Base-by-base conservation (phyloP, 92 coral and sea anemone genomes). In the Zoanthus sansibaricus region DNA sequence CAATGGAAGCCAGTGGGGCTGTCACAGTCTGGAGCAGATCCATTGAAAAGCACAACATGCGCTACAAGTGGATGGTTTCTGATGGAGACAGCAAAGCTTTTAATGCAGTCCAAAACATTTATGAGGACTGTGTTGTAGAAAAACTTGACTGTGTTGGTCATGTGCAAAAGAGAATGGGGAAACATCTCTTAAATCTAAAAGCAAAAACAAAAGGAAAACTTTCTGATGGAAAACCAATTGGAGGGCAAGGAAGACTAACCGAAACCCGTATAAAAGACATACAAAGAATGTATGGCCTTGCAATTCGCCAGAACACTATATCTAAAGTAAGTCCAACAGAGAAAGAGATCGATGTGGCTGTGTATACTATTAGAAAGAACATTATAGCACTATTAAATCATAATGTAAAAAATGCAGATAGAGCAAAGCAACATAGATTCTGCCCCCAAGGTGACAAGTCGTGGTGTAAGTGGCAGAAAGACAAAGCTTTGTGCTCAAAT, bases 391-490 rank as follows among this genome's bases (percentile, higher is more conserved):
- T 56, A 31, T 83, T 92, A 5, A 52, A 89, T 89, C 94, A 86
- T 64, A 74, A 49, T 82, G 88, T 82, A 44, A 69, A 62, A 46
- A 58, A 46, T 61, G 15, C 15, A 48, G 85, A 91, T 69, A 82
- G 17, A 31, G 79, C 79, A 45, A 91, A 91, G 77, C 90, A 91
- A 91, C 94, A 88, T 44, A 25, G 92, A 30, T 73, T 84, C 83
- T 91, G 93, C 59, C 93, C n/a, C 30, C 78, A 58, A 42, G 87
- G 94, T 54, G 49, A 88, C 69, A 47, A 77, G 0, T 91, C 89
- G 1, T 91, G 89, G 91, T 91, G 94, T 88, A 87, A 84, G 80
- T 83, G 94, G 94, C 89, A 91, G 89, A 71, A 71, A 82, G 94
- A 88, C 79, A 56, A 17, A 73, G 89, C 89, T 54, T 12, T 72